phyloP scores from a whole-genome alignment of 64 coral and sea anemone species.

The Pachyseris speciosa region DNA sequence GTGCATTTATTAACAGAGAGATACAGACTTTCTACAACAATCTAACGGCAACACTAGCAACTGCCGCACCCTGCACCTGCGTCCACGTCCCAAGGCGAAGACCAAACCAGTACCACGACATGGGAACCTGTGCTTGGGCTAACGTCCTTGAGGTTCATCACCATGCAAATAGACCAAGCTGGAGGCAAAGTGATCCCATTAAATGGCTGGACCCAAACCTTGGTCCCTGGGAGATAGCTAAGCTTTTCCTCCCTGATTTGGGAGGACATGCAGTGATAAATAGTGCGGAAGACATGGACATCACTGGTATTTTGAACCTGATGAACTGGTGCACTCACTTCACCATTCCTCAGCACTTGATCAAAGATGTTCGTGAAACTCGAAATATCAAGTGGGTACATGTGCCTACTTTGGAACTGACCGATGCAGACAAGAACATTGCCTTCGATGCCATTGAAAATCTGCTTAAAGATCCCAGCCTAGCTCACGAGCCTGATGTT shows the following conservation, averaged over 20 bases:
- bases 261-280: neutral
- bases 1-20: conserved; percentile 57
- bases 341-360: conserved; percentile 15
- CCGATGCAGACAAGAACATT: conserved; percentile 38
- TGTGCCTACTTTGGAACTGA: conserved; percentile 57
- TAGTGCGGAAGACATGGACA: conserved; percentile 44
- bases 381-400: conserved; percentile 90
- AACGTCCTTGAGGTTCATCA: conserved; percentile 40
- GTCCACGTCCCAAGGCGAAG: conserved; percentile 5
- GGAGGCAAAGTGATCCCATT: conserved; percentile 64
- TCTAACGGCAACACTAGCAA: conserved; percentile 17
- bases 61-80: conserved; percentile 30
- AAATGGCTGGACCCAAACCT: conserved; percentile 45
- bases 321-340: conserved; percentile 73
- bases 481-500: conserved; percentile 58
- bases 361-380: conserved; percentile 32
- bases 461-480: conserved; percentile 73
- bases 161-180: conserved; percentile 54
- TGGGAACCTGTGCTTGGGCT: conserved; percentile 58
- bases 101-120: conserved; percentile 71
- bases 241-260: conserved; percentile 70
- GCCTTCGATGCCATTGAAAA: conserved; percentile 65
- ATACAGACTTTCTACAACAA: conserved; percentile 45
- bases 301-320: conserved; percentile 65
- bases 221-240: conserved; percentile 86